A percentile compares a stretch with the other conserved stretches of the same genome.
Evolutionary conservation across 1,140 invertebrate genomes (phyloP).

Genomic region (Drosophila quadrilineata): DNA sequence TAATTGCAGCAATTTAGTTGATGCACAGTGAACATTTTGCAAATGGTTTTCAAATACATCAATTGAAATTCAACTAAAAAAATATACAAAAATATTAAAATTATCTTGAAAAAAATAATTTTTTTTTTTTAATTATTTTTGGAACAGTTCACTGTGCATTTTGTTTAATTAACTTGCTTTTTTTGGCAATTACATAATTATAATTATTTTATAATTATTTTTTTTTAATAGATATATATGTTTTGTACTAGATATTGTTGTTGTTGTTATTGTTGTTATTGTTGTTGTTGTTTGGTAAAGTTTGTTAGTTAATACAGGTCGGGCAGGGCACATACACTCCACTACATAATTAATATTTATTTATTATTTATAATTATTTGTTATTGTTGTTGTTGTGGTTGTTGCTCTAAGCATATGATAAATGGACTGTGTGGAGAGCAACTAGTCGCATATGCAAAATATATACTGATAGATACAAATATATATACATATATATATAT

Average conservation of each 20-base stretch:
- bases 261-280: constrained; percentile 13
- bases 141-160: constrained; percentile 31
- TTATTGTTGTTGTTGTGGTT: constrained; percentile 18
- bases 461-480: no score
- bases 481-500: no score
- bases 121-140: neutral
- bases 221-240: no score
- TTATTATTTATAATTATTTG: no score
- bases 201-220: constrained; percentile 9
- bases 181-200: constrained; percentile 29
- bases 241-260: neutral
- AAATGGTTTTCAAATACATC: constrained; percentile 2
- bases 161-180: constrained; percentile 9
- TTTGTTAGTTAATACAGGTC: constrained; percentile 3
- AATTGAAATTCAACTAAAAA: neutral
- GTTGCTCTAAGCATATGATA: constrained; percentile 35
- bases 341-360: no score
- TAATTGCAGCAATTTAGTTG: constrained; percentile 39
- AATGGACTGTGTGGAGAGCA: constrained; percentile 21
- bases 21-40: constrained; percentile 43
- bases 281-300: neutral
- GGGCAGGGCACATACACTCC: constrained; percentile 40
- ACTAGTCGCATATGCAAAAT: constrained; percentile 44
- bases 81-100: neutral
- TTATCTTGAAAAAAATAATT: neutral